Evolutionary conservation across 2,888 invertebrate species (phyloP).

Genomic region (Schizaphis graminum): DNA sequence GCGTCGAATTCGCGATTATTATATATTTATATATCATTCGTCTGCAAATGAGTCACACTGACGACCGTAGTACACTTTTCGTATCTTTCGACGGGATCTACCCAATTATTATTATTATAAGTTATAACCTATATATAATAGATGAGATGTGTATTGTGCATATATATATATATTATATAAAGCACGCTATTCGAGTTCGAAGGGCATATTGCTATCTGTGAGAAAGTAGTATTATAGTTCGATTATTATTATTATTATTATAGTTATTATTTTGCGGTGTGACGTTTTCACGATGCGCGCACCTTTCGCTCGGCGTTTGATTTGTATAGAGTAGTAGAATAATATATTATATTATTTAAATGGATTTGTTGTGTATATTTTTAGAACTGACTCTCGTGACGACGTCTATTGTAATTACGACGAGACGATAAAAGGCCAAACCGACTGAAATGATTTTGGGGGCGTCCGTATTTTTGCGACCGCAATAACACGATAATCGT

Average conservation of each 20-base stretch:
- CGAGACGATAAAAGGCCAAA: not conserved
- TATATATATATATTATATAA: not conserved
- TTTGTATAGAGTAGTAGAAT: not conserved
- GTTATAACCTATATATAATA: conserved; percentile 2
- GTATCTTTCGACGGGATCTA: not conserved
- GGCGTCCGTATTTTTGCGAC: not conserved
- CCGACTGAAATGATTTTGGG: not conserved
- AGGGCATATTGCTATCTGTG: conserved; percentile 1
- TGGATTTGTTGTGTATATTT: not conserved
- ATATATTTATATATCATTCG: not conserved
- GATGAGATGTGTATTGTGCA: not conserved
- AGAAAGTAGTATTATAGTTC: conserved; percentile 5
- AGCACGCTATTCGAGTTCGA: conserved; percentile 12
- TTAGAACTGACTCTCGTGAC: not conserved
- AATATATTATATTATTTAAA: conserved; percentile 12
- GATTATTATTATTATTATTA: not conserved
- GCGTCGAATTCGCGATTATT: not conserved
- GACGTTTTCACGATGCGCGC: conserved; percentile 5
- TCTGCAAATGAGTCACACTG: not conserved
- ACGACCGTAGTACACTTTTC: not conserved
- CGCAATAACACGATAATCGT: not conserved
- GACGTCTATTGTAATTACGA: not conserved
- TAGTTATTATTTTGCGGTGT: not conserved
- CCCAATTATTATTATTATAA: conserved; percentile 7
- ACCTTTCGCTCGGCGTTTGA: conserved; percentile 10